phyloP scores from a whole-genome alignment of 1,140 invertebrate genomes.

The Caerostris extrusa region DNA sequence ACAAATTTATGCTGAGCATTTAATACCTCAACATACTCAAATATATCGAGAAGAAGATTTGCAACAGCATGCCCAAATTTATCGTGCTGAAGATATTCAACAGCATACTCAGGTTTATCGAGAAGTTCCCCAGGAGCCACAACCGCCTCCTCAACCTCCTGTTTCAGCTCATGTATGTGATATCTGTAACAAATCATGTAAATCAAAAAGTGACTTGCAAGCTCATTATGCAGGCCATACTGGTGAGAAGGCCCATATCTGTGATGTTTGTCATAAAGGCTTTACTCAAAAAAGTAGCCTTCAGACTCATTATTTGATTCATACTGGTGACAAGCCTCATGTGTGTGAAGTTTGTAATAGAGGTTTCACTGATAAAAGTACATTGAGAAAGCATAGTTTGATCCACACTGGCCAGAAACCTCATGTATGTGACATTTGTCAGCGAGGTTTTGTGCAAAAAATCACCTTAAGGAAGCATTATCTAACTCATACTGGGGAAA shows the following conservation, averaged over 20 bases:
- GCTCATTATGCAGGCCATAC: slow-evolving; percentile 71
- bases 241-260: slow-evolving; percentile 74
- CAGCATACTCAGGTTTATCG: slow-evolving; percentile 74
- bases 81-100: slow-evolving; percentile 67
- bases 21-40: slow-evolving; percentile 74
- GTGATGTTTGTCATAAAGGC: slow-evolving; percentile 82
- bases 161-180: slow-evolving; percentile 64
- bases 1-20: slow-evolving; percentile 72
- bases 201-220: slow-evolving; percentile 70
- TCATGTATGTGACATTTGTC: slow-evolving; percentile 74
- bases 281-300: slow-evolving; percentile 83
- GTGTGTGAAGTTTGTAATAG: slow-evolving; percentile 81
- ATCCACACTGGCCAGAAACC: slow-evolving; percentile 75
- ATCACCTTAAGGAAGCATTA: slow-evolving; percentile 76
- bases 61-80: slow-evolving; percentile 70
- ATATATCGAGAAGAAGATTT: slow-evolving; percentile 72
- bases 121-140: slow-evolving; percentile 50
- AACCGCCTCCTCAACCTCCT: slow-evolving; percentile 7
- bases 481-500: slow-evolving; percentile 73
- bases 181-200: slow-evolving; percentile 69
- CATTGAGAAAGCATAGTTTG: slow-evolving; percentile 71
- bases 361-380: slow-evolving; percentile 81
- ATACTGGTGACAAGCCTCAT: slow-evolving; percentile 82
- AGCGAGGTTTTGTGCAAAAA: slow-evolving; percentile 75
- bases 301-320: slow-evolving; percentile 82